Base-by-base conservation (phyloP, 2,797 vertebrate genomes). In the Urocyon cinereoargenteus region DNA sequence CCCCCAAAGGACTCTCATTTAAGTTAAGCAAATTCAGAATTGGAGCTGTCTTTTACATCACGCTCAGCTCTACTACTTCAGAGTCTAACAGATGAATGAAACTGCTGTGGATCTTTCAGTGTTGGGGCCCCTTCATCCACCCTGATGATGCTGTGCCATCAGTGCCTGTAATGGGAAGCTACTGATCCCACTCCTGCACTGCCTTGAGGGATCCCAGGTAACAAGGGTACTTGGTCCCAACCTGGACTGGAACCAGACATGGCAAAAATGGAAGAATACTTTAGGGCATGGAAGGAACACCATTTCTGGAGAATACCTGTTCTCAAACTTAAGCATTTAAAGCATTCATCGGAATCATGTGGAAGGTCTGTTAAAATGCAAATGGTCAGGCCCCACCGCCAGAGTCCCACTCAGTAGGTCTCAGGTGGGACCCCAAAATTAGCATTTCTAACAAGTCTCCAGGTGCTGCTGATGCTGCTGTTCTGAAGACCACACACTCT, bases 281-380 rank as follows among this genome's bases (percentile, higher is more conserved):
- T 89, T 51, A 93, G 75, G 70, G 6, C 34, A 70, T 57, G 61
- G 31, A 92, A 92, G 40, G 62, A 96, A 96, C 68, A 21, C 64
- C 62, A 51, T 77, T 96, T 77, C 31, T 79, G 53, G 3, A 78
- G 53, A 83, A 57, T 26, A 86, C 24, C 59, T 57, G 45, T 83
- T 91, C 75, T 94, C 57, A 91, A 49, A 92, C 15, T 40, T 85
- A 84, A 87, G 26, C 45, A 84, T 36, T 53, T 64, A 91, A 62
- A 57, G 11, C 57, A 73, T 55, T 16, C 62, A 45, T 88, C 36
- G 89, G 92, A 86, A 90, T 40, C 36, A 91, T 5, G 31, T 18
- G 34, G 40, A 79, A 59, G 49, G 66, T 55, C 59, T 79, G 22
- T 31, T 73, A 87, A 84, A 93, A 26, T 9, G 90, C 40, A 90